Evolutionary conservation across 2,888 invertebrate species (phyloP), one percentile per base, ranked within the genome.

Genomic region (Callyntrura sp.): DNA sequence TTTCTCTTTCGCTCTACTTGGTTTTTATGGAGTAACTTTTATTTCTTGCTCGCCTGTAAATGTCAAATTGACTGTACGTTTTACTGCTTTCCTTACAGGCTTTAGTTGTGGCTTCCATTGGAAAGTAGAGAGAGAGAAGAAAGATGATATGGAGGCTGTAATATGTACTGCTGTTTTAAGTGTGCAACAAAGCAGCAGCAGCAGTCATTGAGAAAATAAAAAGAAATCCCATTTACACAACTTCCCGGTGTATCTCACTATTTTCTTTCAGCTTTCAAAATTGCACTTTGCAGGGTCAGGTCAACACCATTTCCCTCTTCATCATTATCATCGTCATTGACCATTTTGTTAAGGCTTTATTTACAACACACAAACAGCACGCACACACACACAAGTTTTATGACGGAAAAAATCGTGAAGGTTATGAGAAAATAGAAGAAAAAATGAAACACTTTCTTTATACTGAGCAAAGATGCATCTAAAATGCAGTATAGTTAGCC

Each of bases 1-100:
- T 57, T 76, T 35, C 6, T 35, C 35, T 35, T 55, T 78, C 55
- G 14, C n/a, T 60, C 43, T 6, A 23, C 57, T 82, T 65, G 45
- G 23, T 28, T 65, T 82, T 82, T 65, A 65, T 62, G 68, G 62
- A 65, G 62, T 45, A 62, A 48, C 43, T 82, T 84, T 84, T 81
- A 81, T 70, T 70, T 84, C 65, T 70, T 84, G 45, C 23, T 17
- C 14, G 48, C 55, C 55, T 84, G 70, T 84, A 84, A 84, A 65
- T 55, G 84, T 70, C 84, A 84, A 84, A 84, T 84, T 84, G 84
- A 84, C 84, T 84, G 76, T 76, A 51, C 51, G 84, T 48, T 84
- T 84, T 84, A 84, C 70, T 70, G 25, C 84, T 43, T 84, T 76
- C 35, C 43, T 43, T 35, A 17, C n/a, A 35, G 35, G 6, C 35